A percentile compares a stretch with the other conserved stretches of the same genome.
These are phyloP conservation scores for Alcedo quadribrachys DNA, from an alignment of 2,797 vertebrate genomes.

Conservation along the genomic window DNA sequence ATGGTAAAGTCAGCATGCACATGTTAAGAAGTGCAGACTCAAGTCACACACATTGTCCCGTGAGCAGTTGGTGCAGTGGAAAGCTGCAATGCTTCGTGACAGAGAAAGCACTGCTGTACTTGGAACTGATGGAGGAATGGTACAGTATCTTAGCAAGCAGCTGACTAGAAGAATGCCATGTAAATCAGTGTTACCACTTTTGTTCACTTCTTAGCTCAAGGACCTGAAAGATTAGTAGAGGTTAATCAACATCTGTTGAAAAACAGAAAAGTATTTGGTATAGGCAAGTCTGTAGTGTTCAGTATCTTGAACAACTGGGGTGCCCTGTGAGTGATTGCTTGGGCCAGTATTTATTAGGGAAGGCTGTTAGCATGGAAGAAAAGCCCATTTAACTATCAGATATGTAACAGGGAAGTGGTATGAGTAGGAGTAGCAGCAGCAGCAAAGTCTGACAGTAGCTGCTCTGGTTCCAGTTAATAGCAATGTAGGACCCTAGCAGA, in stretches of 20 bases:
- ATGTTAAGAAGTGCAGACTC: background rate
- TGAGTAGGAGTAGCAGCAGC: background rate
- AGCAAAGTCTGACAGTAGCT: background rate
- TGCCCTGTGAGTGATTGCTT: background rate
- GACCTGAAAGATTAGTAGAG: slow-evolving; percentile 22
- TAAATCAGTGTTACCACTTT: slow-evolving; percentile 22
- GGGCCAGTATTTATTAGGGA: background rate
- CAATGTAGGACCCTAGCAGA: background rate
- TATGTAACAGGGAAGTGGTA: background rate
- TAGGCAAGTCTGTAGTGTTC: background rate
- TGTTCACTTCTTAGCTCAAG: slow-evolving; percentile 26
- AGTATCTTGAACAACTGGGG: background rate
- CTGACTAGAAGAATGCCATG: background rate
- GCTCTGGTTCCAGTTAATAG: background rate
- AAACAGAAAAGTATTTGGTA: background rate
- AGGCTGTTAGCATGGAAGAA: background rate
- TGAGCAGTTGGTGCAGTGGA: background rate
- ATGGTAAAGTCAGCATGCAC: background rate
- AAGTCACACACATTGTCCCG: background rate
- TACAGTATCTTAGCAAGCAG: background rate
- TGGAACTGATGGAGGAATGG: background rate
- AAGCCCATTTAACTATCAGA: too few species aligned
- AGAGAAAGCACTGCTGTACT: background rate
- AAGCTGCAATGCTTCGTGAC: background rate
- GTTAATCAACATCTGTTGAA: background rate